Evolutionary conservation across 2,888 invertebrate genomes (phyloP).

Genomic region (Meteorus cinctellus): DNA sequence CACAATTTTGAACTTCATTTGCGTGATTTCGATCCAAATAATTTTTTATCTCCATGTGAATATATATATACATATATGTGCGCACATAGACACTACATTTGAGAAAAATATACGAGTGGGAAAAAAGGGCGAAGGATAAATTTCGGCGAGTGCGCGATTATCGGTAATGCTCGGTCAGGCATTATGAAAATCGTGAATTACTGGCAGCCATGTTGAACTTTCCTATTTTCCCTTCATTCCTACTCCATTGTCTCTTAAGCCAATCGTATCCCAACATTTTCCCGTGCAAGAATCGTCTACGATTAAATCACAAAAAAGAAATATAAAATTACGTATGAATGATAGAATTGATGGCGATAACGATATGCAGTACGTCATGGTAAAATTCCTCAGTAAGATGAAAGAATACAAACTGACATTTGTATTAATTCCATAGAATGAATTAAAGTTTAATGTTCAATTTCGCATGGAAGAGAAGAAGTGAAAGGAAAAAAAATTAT

Average conservation of each 20-base stretch:
- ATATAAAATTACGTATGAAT: no score
- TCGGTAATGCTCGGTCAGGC: conserved; percentile 40
- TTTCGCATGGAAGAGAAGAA: not conserved
- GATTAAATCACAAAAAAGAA: conserved; percentile 8
- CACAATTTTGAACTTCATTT: no score
- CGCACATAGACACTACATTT: no score
- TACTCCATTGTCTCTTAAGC: not conserved
- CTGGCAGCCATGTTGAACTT: conserved; percentile 23
- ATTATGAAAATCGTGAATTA: conserved; percentile 46
- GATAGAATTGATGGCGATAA: not conserved
- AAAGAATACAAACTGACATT: conserved; percentile 40
- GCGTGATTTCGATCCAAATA: no score
- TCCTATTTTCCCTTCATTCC: not conserved
- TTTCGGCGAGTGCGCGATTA: conserved; percentile 43
- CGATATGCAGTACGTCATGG: conserved; percentile 23
- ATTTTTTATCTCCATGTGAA: no score
- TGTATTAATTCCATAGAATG: conserved; percentile 53
- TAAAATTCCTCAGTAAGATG: conserved; percentile 31
- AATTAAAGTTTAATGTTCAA: conserved; percentile 36
- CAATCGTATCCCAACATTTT: not conserved
- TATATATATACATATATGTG: no score
- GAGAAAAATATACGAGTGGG: conserved; percentile 18
- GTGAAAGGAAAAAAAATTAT: not conserved
- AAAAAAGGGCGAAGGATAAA: conserved; percentile 18
- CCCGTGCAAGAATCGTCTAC: not conserved